Percentiles rank a stretch among this genome's conserved stretches.
These are phyloP conservation scores for Cylas formicarius DNA, from an alignment of 1,140 invertebrate genomes.

Conservation along the genomic window DNA sequence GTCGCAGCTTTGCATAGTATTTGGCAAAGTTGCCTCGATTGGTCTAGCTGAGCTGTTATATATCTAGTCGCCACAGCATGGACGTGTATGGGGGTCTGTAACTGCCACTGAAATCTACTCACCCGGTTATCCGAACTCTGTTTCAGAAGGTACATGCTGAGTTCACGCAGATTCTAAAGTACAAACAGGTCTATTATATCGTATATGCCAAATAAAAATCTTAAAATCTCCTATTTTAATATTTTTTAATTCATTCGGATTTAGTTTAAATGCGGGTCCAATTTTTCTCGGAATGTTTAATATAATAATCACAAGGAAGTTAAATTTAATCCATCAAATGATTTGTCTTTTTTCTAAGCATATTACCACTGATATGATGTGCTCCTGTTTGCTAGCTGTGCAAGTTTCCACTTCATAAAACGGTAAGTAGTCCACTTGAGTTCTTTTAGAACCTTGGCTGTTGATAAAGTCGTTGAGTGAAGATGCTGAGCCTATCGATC, in stretches of 20 bases:
- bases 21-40: conserved; percentile 66
- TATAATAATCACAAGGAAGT: not conserved
- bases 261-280: too few relatives aligned
- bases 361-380: conserved; percentile 72
- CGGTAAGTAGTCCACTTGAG: conserved; percentile 53
- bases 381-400: conserved; percentile 78
- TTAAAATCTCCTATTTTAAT: too few relatives aligned
- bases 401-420: conserved; percentile 78
- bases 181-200: too few relatives aligned
- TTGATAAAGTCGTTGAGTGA: conserved; percentile 47
- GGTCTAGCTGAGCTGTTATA: conserved; percentile 69
- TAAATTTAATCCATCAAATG: conserved; percentile 1
- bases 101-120: conserved; percentile 41
- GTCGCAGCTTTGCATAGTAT: conserved; percentile 61
- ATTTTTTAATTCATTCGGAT: too few relatives aligned
- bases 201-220: too few relatives aligned
- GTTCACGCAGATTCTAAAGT: conserved; percentile 65
- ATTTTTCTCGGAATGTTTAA: too few relatives aligned
- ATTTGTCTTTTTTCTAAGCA: not conserved
- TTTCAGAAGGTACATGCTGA: conserved; percentile 75
- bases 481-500: conserved; percentile 42
- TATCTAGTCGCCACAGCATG: conserved; percentile 75
- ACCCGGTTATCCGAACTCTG: conserved; percentile 48
- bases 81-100: conserved; percentile 62
- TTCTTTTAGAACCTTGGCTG: conserved; percentile 36